These are phyloP conservation scores for Pterobdella sp. DNA, from an alignment of 2,888 invertebrate species.

Conservation along the genomic window DNA sequence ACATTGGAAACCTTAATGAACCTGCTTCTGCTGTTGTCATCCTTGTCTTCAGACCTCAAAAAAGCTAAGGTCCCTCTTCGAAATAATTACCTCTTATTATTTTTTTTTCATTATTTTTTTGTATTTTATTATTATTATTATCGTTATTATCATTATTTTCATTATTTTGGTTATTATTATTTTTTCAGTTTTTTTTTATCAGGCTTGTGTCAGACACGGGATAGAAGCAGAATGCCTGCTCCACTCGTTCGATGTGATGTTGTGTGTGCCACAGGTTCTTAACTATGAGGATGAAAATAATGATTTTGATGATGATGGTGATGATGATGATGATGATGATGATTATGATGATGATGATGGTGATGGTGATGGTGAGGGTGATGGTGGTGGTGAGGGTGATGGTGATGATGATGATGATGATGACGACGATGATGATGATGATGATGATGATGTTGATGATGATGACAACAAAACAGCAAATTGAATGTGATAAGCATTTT, in stretches of 20 bases:
- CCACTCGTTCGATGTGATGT: too few species aligned
- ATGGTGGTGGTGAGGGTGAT: neutral
- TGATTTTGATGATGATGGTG: neutral
- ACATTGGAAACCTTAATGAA: neutral
- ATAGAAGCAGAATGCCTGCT: too few species aligned
- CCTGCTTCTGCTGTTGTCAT: neutral
- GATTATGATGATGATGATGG: constrained; percentile 1
- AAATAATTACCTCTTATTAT: too few species aligned
- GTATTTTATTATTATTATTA: neutral
- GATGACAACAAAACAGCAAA: too few species aligned
- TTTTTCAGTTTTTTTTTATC: too few species aligned
- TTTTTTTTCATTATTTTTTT: neutral
- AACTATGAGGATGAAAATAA: too few species aligned
- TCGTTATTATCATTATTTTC: too few species aligned
- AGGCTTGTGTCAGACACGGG: too few species aligned
- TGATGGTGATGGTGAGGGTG: neutral
- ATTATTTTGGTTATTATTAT: too few species aligned
- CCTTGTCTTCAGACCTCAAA: neutral
- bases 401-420: constrained; percentile 3
- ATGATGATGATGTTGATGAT: constrained; percentile 3
- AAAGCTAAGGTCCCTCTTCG: neutral
- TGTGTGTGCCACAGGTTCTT: too few species aligned
- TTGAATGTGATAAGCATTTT: too few species aligned
- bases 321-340: constrained; percentile 9
- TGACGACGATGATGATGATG: constrained; percentile 2